Base-by-base conservation (phyloP, 2,888 invertebrate genomes). In the Ditula angustiorana region DNA sequence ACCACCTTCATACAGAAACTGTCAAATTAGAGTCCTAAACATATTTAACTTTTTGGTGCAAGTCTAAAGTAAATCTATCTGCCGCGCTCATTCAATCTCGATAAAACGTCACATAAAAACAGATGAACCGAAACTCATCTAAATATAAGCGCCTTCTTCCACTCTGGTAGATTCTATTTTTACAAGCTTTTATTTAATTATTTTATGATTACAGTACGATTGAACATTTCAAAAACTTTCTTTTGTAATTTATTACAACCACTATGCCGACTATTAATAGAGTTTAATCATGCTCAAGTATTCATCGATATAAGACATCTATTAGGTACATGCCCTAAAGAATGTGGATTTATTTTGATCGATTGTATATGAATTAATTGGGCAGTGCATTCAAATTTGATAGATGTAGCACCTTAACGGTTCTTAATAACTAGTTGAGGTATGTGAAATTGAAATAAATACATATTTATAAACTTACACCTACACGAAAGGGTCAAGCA, bases 221-320 rank as follows among this genome's bases (percentile, higher is more conserved):
- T 50, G 49, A 69, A 19, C 30, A 33, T 47, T 68, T 41, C 23
- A 62, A 61, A 62, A 61, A 63, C 74, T 71, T 70, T 72, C 68
- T 62, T 47, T 44, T 47, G 53, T 73, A 66, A 76, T 73, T 71
- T 73, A 75, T 71, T 41, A 64, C 37, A 11, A 19, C 23, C 37
- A 56, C 49, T 41, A 49, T 23, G 30, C 49, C 30, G 41, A 28
- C 16, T 50, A 55, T 55, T 60, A 24, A 60, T 58, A 58, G 49
- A 44, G 47, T 3, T 61, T 56, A 19, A 49, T 37, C 5, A 56
- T 49, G 26, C 10, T 30, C 28, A 28, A 30, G 60, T 37, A 35
- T 49, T 23, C 28, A 26, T 28, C 30, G 30, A 33, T 33, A 28
- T 11, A 52, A 49, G 37, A 33, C 23, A 62, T 50, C 57, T 30